phyloP scores from a whole-genome alignment of 2,797 vertebrate species.

The Agapornis canus region DNA sequence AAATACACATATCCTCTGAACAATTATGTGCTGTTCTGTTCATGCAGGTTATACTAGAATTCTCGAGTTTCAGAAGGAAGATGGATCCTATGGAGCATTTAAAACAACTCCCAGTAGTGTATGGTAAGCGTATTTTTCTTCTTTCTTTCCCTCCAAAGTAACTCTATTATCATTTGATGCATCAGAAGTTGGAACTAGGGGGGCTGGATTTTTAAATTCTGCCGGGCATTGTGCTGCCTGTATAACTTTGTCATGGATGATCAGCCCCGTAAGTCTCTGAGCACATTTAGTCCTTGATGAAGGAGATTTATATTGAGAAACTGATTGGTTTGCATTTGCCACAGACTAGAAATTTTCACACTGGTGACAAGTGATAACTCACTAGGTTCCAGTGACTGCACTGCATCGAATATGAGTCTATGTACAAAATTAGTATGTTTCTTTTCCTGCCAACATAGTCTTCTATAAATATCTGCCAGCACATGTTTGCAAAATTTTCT shows the following conservation, averaged over 20 bases:
- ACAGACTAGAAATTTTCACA: background rate
- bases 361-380: background rate
- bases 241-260: background rate
- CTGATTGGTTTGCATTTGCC: background rate
- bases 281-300: background rate
- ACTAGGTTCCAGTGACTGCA: background rate
- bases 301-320: background rate
- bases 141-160: background rate
- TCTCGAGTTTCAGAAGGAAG: constrained; percentile 70
- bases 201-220: background rate
- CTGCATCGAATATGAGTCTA: background rate
- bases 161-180: background rate
- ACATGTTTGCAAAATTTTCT: background rate
- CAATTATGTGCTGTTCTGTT: background rate
- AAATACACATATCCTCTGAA: background rate
- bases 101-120: constrained; percentile 64
- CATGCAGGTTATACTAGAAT: constrained; percentile 72
- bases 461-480: background rate
- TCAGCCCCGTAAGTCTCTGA: background rate
- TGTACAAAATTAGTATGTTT: background rate
- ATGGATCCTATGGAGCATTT: constrained; percentile 79
- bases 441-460: background rate
- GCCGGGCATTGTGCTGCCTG: background rate
- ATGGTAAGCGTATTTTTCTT: constrained; percentile 55
- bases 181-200: background rate